These are phyloP conservation scores for Procavia capensis DNA, from an alignment of 2,113 vertebrate species.

Conservation along the genomic window DNA sequence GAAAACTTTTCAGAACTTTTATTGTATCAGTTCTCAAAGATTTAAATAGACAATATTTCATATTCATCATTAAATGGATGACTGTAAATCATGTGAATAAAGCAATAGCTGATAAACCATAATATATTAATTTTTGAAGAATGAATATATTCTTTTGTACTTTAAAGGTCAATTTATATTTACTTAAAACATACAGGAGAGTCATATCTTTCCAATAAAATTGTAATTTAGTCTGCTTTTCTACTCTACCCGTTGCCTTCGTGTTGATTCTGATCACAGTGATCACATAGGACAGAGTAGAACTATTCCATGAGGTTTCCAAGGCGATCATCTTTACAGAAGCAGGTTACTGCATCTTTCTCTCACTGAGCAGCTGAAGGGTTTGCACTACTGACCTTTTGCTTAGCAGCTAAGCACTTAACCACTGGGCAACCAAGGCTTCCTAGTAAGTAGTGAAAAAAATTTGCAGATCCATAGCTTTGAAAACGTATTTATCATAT, in stretches of 20 bases:
- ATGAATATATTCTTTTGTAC: background rate
- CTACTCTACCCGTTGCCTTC: background rate
- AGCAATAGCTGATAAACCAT: constrained; percentile 48
- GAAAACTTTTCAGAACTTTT: constrained; percentile 33
- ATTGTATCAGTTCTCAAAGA: background rate
- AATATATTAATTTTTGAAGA: constrained; percentile 70
- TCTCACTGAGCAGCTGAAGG: too few species aligned
- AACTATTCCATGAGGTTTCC: too few species aligned
- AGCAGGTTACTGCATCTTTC: too few species aligned
- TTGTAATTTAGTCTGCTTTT: constrained; percentile 54
- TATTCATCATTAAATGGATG: background rate
- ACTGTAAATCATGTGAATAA: constrained; percentile 59
- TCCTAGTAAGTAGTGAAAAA: constrained; percentile 15
- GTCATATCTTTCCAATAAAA: constrained; percentile 65
- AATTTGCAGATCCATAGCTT: constrained; percentile 14
- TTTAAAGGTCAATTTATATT: constrained; percentile 44
- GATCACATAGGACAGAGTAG: too few species aligned
- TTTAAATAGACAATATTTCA: background rate
- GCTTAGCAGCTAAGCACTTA: too few species aligned
- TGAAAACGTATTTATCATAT: constrained; percentile 44
- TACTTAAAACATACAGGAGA: constrained; percentile 52
- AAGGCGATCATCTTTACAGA: too few species aligned
- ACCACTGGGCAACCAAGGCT: too few species aligned
- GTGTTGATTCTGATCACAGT: too few species aligned
- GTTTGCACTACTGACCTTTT: too few species aligned